These are phyloP conservation scores for Apamea sordens DNA, from an alignment of 2,888 invertebrate species.

Conservation along the genomic window DNA sequence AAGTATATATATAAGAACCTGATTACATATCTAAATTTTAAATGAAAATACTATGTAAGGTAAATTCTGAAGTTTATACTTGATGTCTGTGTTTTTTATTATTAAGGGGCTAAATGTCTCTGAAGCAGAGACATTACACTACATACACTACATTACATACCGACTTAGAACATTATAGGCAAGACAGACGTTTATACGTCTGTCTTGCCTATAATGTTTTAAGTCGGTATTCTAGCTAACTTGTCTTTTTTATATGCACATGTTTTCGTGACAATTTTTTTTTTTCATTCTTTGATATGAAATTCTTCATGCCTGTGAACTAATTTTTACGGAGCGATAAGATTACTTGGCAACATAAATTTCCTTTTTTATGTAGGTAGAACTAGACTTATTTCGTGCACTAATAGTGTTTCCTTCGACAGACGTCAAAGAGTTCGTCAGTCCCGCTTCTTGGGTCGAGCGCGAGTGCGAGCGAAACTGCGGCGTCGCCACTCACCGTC, in stretches of 20 bases:
- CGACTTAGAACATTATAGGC: too few species aligned
- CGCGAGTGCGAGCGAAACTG: slow-evolving; percentile 71
- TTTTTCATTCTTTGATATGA: background rate
- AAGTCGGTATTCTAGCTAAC: too few species aligned
- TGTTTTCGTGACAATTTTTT: background rate
- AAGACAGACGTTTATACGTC: background rate
- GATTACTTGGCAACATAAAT: slow-evolving; percentile 2
- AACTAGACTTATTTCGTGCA: background rate
- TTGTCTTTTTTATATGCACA: background rate
- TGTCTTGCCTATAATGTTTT: background rate
- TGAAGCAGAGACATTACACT: too few species aligned
- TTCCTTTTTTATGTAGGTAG: background rate
- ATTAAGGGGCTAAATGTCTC: background rate
- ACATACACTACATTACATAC: too few species aligned
- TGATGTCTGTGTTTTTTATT: background rate
- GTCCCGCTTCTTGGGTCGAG: slow-evolving; percentile 72
- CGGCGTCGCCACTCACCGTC: slow-evolving; percentile 84
- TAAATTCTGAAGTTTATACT: background rate
- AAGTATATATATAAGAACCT: slow-evolving; percentile 65
- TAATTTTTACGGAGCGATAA: slow-evolving; percentile 32
- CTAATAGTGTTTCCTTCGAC: slow-evolving; percentile 21
- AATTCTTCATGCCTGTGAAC: slow-evolving; percentile 24
- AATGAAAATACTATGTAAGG: background rate
- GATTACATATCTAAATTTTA: background rate
- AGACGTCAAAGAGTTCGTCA: slow-evolving; percentile 79